phyloP scores from a whole-genome alignment of 1,140 invertebrate species.

The Heliconius nattereri region DNA sequence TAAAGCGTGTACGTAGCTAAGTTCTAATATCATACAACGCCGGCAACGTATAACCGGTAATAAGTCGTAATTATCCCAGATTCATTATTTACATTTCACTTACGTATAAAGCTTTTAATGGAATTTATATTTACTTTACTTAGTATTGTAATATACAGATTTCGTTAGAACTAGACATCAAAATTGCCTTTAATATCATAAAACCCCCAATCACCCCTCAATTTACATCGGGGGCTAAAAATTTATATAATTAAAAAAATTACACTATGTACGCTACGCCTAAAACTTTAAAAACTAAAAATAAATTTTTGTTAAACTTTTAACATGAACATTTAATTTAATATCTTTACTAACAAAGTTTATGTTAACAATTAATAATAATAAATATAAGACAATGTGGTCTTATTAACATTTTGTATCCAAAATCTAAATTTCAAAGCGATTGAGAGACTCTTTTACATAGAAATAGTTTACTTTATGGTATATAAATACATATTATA shows the following conservation, averaged over 20 bases:
- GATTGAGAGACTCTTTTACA: not conserved
- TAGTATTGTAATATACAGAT: not conserved
- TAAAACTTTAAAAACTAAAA: no score
- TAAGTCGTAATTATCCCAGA: constrained; percentile 80
- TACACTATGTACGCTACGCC: no score
- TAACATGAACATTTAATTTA: no score
- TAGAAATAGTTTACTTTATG: not conserved
- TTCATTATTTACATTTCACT: constrained; percentile 71
- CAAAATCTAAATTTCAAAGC: constrained; percentile 4
- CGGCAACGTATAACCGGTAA: constrained; percentile 57
- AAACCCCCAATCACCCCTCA: no score
- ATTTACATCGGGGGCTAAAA: no score
- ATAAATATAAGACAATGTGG: not conserved
- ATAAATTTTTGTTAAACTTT: no score
- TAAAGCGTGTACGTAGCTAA: constrained; percentile 15
- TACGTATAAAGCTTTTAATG: constrained; percentile 42
- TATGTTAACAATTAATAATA: not conserved
- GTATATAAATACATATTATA: not conserved
- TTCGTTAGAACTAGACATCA: not conserved
- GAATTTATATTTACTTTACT: constrained; percentile 2
- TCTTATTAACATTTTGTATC: not conserved
- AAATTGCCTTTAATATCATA: not conserved
- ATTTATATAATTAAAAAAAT: no score
- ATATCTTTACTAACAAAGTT: no score
- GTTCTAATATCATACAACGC: constrained; percentile 18